Conservation (phyloP, 2,888 invertebrate species). For the Caenorhabditis virilis region DNA sequence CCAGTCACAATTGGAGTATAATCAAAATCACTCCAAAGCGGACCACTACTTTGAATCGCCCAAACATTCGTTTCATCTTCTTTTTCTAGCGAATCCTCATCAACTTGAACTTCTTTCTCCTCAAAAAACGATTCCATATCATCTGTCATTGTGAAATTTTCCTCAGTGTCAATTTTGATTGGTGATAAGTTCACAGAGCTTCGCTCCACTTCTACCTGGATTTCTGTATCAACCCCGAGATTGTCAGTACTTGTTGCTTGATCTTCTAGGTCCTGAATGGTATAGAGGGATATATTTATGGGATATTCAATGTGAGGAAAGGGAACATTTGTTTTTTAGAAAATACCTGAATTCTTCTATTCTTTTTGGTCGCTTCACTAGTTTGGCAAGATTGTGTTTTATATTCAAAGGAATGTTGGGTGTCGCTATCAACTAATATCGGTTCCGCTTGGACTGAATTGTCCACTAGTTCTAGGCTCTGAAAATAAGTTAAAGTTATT, state of each 20-base stretch:
- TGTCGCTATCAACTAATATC: slow-evolving; percentile 34
- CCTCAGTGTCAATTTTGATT: neutral
- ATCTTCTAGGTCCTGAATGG: too few relatives aligned
- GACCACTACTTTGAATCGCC: slow-evolving; percentile 4
- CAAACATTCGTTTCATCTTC: neutral
- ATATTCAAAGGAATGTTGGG: slow-evolving; percentile 29
- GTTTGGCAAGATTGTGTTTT: slow-evolving; percentile 42
- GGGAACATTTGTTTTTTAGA: neutral
- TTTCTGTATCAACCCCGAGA: slow-evolving; percentile 26
- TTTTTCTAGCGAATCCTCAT: slow-evolving; percentile 16
- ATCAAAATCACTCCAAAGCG: slow-evolving; percentile 42
- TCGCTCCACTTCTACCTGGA: slow-evolving; percentile 20
- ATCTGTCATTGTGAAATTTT: slow-evolving; percentile 28
- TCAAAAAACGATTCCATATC: slow-evolving; percentile 11
- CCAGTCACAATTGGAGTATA: slow-evolving; percentile 19
- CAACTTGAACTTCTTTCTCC: slow-evolving; percentile 23
- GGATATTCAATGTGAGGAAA: neutral
- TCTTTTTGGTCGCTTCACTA: slow-evolving; percentile 36
- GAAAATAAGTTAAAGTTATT: neutral
- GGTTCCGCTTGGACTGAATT: slow-evolving; percentile 6
- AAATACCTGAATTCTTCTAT: slow-evolving; percentile 47
- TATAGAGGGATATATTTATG: too few relatives aligned
- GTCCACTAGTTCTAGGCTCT: neutral
- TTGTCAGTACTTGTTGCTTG: too few relatives aligned
- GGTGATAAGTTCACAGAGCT: slow-evolving; percentile 24